Conservation (phyloP, 2,113 vertebrate genomes). For the Platichthys stellatus region DNA sequence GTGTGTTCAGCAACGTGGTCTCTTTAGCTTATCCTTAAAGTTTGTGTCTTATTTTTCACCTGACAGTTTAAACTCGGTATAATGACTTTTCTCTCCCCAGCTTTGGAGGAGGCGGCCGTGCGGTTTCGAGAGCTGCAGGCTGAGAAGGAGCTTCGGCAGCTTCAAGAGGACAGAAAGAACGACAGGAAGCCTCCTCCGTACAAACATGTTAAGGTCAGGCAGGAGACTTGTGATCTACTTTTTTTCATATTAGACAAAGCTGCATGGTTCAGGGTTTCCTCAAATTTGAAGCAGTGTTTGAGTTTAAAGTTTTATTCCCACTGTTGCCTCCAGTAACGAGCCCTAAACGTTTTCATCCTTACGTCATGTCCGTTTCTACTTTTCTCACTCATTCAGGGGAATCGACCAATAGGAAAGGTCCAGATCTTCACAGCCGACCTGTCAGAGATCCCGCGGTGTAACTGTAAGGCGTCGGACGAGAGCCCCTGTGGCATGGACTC, state of each 20-base stretch:
- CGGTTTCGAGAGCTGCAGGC: conserved; percentile 95
- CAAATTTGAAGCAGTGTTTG: no score
- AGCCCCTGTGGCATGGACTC: conserved; percentile 96
- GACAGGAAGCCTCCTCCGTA: conserved; percentile 98
- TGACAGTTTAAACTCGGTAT: neutral
- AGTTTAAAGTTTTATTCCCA: no score
- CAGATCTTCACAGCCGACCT: conserved; percentile 97
- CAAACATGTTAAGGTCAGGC: conserved; percentile 88
- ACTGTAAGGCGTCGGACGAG: conserved; percentile 95
- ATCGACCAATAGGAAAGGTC: conserved; percentile 94
- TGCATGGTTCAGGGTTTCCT: no score
- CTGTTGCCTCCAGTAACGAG: no score
- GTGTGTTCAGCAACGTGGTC: no score
- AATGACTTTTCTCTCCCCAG: conserved; percentile 70
- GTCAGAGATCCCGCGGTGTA: conserved; percentile 95
- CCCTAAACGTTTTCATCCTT: neutral
- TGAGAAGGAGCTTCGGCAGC: conserved; percentile 94
- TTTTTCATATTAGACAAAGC: neutral
- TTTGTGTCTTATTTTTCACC: accelerated
- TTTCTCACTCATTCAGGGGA: conserved; percentile 82
- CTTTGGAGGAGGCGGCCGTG: conserved; percentile 93
- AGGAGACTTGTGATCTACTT: neutral
- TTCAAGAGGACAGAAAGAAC: conserved; percentile 95
- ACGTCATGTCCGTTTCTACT: neutral
- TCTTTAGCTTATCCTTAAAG: neutral